Conservation (phyloP, 2,888 invertebrate genomes). For the Holacanthella duospinosa region DNA sequence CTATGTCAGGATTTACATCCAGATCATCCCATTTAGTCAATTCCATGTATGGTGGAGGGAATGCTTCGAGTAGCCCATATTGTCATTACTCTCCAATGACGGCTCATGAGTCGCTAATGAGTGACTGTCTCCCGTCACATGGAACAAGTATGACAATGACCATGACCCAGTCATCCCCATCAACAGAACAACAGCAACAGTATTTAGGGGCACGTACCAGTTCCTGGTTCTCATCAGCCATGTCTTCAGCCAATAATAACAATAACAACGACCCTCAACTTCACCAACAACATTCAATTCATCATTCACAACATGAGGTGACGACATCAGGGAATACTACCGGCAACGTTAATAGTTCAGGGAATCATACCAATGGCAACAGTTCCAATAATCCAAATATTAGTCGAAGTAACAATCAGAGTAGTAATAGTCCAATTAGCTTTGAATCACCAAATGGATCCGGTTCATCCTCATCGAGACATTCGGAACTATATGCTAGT, state of each 20-base stretch:
- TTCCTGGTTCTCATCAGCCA: conserved; percentile 4
- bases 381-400: too few species aligned
- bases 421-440: background rate
- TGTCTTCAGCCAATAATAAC: conserved; percentile 6
- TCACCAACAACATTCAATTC: conserved; percentile 6
- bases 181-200: background rate
- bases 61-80: background rate
- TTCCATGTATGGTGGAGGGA: background rate
- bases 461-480: background rate
- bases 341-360: background rate
- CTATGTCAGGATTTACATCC: conserved; percentile 1
- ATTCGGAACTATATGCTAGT: background rate
- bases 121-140: background rate
- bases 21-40: conserved; percentile 11
- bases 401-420: background rate
- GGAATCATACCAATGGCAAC: conserved; percentile 1
- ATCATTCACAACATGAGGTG: background rate
- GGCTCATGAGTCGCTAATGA: background rate
- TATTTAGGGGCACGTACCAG: background rate
- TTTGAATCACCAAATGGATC: conserved; percentile 7
- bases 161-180: conserved; percentile 16
- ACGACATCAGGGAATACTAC: background rate
- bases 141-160: conserved; percentile 19
- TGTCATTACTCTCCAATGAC: background rate
- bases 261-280: conserved; percentile 6